Evolutionary conservation across 2,113 vertebrate species (phyloP), one percentile per base, ranked within the genome.

Genomic region (Leptobrachium ailaonicum): DNA sequence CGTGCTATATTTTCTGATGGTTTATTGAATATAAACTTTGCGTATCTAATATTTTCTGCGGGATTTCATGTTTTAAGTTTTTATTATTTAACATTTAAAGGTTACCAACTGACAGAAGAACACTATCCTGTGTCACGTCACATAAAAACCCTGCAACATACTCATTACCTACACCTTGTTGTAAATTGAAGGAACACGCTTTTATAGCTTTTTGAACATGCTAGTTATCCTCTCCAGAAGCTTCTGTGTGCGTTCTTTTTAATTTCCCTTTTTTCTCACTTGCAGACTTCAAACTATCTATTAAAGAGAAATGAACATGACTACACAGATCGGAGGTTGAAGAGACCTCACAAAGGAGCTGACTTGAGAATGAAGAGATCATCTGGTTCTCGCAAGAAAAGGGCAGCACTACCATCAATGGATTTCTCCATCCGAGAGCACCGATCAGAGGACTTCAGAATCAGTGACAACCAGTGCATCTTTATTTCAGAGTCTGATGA

Each of bases 301-400:
- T 13, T 54, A 6, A 92, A 90, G 44, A 95, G 88, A 83, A 95
- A 96, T 3, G 47, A 50, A 83, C 95, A 96, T 3, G 47, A 50
- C 47, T 8, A 50, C 47, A 50, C 47, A 1, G 47, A 82, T 12
- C 87, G 77, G 82, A 98, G 93, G 86, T 85, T 92, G 20, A 99
- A 98, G 86, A 90, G 97, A 12, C 94, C 92, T 66, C 88, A 95
- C 66, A 95, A 96, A 81, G 90, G 89, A 82, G 94, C 93, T 58
- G 85, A 85, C 62, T 90, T 93, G 88, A 93, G 91, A 85, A 88
- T 95, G 63, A 94, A 90, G 86, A 96, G 95, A 84, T 89, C 89
- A 66, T 88, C 90, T 86, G 92, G 90, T 7, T 91, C 92, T 43
- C 87, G 88, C 82, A 96, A 96, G 91, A 95, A 96, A 88, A 92